A percentile compares a stretch with the other conserved stretches of the same genome.
These are phyloP conservation scores for Dusona sp. DNA, from an alignment of 2,888 invertebrate species.

Conservation along the genomic window DNA sequence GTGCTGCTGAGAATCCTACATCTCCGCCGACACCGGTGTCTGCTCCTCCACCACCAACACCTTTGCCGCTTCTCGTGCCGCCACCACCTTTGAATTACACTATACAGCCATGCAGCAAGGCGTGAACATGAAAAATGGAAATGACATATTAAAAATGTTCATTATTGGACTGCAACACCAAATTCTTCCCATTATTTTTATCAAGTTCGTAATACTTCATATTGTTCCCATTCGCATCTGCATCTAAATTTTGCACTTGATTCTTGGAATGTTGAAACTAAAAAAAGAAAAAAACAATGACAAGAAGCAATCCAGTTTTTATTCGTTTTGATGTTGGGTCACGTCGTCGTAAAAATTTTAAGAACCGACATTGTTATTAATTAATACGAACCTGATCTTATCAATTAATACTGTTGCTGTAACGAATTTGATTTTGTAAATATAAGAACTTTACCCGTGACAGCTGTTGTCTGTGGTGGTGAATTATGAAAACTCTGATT, in stretches of 20 bases:
- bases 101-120: constrained; percentile 83
- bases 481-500: background rate
- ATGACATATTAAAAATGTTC: background rate
- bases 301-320: background rate
- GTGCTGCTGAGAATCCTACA: constrained; percentile 55
- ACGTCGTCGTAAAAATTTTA: background rate
- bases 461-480: background rate
- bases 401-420: no score
- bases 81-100: constrained; percentile 83
- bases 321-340: background rate
- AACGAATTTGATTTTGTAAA: background rate
- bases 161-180: background rate
- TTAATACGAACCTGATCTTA: background rate
- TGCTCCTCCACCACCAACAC: constrained; percentile 82
- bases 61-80: constrained; percentile 82
- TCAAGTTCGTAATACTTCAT: no score
- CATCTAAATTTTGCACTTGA: background rate
- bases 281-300: no score
- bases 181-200: background rate
- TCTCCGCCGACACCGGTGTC: constrained; percentile 49
- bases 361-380: no score
- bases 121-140: constrained; percentile 69
- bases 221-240: background rate
- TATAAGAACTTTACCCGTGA: background rate
- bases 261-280: no score